phyloP scores from a whole-genome alignment of 1,140 invertebrate genomes.

The Ceratoteleas bidentatus region DNA sequence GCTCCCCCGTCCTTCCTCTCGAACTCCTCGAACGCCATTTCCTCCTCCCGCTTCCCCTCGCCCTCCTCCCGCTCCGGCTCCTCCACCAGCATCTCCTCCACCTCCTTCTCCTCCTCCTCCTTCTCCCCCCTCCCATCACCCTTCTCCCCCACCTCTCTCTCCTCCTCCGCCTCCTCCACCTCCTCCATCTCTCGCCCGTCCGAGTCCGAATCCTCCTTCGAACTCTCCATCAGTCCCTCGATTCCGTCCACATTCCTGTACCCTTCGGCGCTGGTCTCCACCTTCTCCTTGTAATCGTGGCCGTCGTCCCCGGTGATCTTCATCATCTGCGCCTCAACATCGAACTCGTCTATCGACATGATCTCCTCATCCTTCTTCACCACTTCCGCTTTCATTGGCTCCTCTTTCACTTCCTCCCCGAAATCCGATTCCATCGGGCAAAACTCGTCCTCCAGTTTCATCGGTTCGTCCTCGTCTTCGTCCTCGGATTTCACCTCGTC shows the following conservation, averaged over 20 bases:
- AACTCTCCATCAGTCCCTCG: slow-evolving; percentile 79
- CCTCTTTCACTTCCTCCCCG: too few species aligned
- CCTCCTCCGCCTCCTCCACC: slow-evolving; percentile 50
- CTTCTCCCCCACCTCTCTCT: slow-evolving; percentile 25
- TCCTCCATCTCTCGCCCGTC: slow-evolving; percentile 75
- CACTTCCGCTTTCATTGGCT: too few species aligned
- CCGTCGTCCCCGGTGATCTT: too few species aligned
- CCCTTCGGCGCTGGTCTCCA: slow-evolving; percentile 70
- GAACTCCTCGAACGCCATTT: slow-evolving; percentile 1
- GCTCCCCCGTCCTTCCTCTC: slow-evolving; percentile 13
- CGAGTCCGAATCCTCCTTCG: slow-evolving; percentile 78
- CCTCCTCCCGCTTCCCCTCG: neutral
- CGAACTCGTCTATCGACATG: too few species aligned
- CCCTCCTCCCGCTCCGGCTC: neutral
- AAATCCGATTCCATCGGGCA: too few species aligned
- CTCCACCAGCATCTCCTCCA: neutral
- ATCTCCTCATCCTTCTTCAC: too few species aligned
- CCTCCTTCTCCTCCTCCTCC: slow-evolving; percentile 17
- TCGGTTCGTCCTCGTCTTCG: too few species aligned
- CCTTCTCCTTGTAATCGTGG: too few species aligned
- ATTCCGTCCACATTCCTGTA: slow-evolving; percentile 78
- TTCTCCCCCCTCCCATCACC: neutral
- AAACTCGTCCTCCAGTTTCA: too few species aligned
- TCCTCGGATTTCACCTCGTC: too few species aligned
- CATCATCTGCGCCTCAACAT: too few species aligned